Evolutionary conservation across 2,113 vertebrate species (phyloP).

Genomic region (Perca fluviatilis): DNA sequence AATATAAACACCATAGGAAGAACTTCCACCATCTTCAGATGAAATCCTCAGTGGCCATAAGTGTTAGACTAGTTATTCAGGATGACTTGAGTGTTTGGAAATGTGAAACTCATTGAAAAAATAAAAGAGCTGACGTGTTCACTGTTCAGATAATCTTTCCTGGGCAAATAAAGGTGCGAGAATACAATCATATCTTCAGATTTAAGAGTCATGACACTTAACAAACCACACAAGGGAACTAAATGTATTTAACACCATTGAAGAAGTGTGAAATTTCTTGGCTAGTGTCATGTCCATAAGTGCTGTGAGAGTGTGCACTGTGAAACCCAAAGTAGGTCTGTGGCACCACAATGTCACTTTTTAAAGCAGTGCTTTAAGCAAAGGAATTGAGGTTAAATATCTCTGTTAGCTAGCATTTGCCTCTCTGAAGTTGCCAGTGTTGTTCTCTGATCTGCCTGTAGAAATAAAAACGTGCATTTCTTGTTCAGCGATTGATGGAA

Average conservation of each 20-base stretch:
- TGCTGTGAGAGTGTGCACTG: background rate
- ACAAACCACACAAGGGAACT: background rate
- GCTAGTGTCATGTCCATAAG: background rate
- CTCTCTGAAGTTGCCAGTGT: background rate
- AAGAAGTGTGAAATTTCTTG: background rate
- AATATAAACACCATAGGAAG: background rate
- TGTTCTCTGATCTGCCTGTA: background rate
- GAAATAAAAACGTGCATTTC: conserved; percentile 4
- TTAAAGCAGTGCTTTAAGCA: background rate
- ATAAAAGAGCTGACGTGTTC: background rate
- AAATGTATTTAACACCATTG: background rate
- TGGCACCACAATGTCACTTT: background rate
- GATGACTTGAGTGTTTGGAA: background rate
- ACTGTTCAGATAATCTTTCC: background rate
- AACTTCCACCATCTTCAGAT: background rate
- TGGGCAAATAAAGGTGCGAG: background rate
- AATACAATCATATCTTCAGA: background rate
- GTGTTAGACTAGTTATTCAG: background rate
- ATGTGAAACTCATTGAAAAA: background rate
- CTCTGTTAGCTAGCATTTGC: background rate
- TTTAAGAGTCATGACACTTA: background rate
- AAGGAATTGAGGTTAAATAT: background rate
- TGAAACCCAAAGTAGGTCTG: background rate
- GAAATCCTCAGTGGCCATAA: background rate
- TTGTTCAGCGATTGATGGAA: background rate